Percentiles rank a stretch among this genome's conserved stretches.
phyloP scores from a whole-genome alignment of 1,140 invertebrate genomes.

The Venturia canescens region DNA sequence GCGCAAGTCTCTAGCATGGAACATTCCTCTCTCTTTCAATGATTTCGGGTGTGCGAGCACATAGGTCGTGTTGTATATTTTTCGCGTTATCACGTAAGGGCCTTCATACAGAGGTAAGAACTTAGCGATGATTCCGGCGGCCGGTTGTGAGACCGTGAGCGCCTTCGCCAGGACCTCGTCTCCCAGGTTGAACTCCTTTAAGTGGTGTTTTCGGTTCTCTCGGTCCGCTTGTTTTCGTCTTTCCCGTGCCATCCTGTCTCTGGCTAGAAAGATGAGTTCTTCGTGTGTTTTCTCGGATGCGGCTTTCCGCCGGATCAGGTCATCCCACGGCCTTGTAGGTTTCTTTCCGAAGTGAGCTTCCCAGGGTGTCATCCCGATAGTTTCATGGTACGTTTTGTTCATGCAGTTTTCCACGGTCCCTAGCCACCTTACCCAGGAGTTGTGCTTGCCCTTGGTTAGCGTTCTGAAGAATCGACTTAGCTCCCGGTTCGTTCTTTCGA shows the following conservation, averaged over 20 bases:
- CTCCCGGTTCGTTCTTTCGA: background rate
- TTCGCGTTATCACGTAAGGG: constrained; percentile 38
- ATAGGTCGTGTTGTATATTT: constrained; percentile 1
- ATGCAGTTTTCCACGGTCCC: background rate
- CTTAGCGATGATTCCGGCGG: background rate
- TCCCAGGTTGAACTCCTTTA: background rate
- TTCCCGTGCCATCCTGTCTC: background rate
- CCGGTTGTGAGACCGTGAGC: background rate
- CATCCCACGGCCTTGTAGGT: background rate
- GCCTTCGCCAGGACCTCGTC: background rate
- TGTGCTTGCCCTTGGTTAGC: background rate
- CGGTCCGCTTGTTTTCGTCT: background rate
- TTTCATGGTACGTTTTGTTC: background rate
- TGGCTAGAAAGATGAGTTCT: background rate
- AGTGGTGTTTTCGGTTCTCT: background rate
- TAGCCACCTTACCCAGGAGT: background rate
- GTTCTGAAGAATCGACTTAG: background rate
- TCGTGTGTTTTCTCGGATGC: background rate
- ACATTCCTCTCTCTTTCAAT: background rate
- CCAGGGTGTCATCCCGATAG: background rate
- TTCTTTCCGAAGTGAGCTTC: background rate
- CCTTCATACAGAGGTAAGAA: constrained; percentile 31
- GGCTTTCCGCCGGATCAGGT: background rate
- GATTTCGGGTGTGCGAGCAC: background rate
- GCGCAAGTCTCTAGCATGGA: background rate